Base-by-base conservation (phyloP, 2,888 invertebrate species). In the Pollenia amentaria region DNA sequence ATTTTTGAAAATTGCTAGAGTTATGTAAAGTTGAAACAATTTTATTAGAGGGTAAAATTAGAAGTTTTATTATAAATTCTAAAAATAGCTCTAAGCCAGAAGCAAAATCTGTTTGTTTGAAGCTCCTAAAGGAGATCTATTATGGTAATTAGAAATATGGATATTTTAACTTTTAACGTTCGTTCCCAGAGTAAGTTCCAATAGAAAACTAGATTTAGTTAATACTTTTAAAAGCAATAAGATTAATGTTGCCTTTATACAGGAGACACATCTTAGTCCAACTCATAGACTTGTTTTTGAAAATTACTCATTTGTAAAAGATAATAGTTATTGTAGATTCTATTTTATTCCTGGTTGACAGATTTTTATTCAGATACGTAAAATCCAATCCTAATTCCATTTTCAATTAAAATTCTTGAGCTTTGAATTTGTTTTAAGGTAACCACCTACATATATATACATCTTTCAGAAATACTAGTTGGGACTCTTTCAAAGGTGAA, bases 141-240 rank as follows among this genome's bases (percentile, higher is more conserved):
- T 57, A 57, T 57, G 64, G 44, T 64, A 64, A 44, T 18, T 62
- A 55, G 11, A 55, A 21, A n/a, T 14, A 67, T 67, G 46, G 29
- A 67, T 29, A 67, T 48, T 67, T 21, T 67, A 48, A 67, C 48
- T 67, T 67, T 48, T 51, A 69, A 69, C 16, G 69, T 69, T 53
- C 51, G 51, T 12, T 53, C 51, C 11, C 12, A 40, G n/a, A 6
- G 40, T 69, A 16, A 55, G 51, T 16, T 18, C 42, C 21, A 72
- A 44, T n/a, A 38, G 69, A 40, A 51, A 38, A 69, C 51, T 69
- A 38, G 16, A 65, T 46, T 65, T 65, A 65, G 4, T 65, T 1
- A 40, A 60, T 60, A 40, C 60, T 14, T 38, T 60, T 21, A 60
- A 38, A 64, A 18, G 44, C 12, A 44, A 44, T 12, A 64, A 42